Base-by-base conservation (phyloP, 2,888 invertebrate species). In the Tinea semifulvella region DNA sequence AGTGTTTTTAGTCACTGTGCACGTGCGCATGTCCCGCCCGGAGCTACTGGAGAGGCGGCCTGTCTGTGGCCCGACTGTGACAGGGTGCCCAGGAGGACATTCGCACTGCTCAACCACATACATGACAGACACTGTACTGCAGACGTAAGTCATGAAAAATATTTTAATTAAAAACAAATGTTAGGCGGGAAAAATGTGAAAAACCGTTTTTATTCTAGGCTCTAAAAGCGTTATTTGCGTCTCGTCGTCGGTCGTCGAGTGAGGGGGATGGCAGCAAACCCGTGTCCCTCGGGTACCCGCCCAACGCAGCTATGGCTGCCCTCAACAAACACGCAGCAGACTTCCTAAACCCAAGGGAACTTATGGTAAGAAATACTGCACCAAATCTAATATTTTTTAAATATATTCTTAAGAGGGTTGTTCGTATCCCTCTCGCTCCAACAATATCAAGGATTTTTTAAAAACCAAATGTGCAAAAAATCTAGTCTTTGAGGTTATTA, bases 91-190 rank as follows among this genome's bases (percentile, higher is more conserved):
- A 77, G 98, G 46, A 90, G 92, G 62, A 87, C 94, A 45, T 97
- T 97, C 82, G 98, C 98, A 1, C 81, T 98, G 26, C 94, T 98
- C 87, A 98, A 98, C 47, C 99, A 99, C 75, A 84, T 98, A 49
- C 91, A 92, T 57, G 98, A 98, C 76, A 91, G 95, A 50, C 98
- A 98, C 67, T 94, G 97, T 65, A 92, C 91, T 52, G 84, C 89
- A 20, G 89, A 90, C 58, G 92, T 91, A 62, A 69, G 62, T 56
- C 45, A 22, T 7, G n/a, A n/a, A n/a, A n/a, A n/a, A n/a, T n/a
- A n/a, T n/a, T n/a, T n/a, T n/a, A n/a, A n/a, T n/a, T n/a, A n/a
- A n/a, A n/a, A n/a, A n/a, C n/a, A n/a, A n/a, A n/a, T n/a, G n/a
- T n/a, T n/a, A n/a, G n/a, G n/a, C n/a, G n/a, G n/a, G n/a, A n/a